Evolutionary conservation across 2,888 invertebrate genomes (phyloP), one percentile per base, ranked within the genome.

Genomic region (Beris chalybata): DNA sequence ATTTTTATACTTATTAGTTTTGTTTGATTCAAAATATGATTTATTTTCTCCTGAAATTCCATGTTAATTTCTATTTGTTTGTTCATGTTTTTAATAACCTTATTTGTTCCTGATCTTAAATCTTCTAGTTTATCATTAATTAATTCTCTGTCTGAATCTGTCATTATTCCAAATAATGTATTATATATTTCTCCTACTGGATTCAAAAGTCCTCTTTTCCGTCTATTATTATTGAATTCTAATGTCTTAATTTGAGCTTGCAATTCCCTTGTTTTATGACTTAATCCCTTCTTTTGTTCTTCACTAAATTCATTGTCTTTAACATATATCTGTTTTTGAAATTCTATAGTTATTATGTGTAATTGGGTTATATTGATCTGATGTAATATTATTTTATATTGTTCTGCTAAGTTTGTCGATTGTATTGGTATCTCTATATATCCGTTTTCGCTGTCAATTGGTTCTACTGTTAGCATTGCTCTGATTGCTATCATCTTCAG

Each of bases 101-200:
- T 44, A n/a, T 44, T 44, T 12, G 44, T 44, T 12, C 44, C 44
- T 44, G 44, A 12, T 44, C 44, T 9, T 44, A 44, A 44, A 44
- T 44, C 44, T 44, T 44, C 44, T 44, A 44, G n/a, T 44, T 44
- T 44, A 44, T 44, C 44, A 44, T 44, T 44, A 12, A 44, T 44
- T 44, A 44, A 44, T n/a, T 44, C 44, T n/a, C 44, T 44, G n/a
- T 44, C 44, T 44, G 44, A 44, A 44, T 44, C 44, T 44, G 44
- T 44, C 44, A 44, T 44, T 44, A 44, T 44, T 44, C 44, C 44
- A 44, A 44, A 44, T 44, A 44, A 44, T 44, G 44, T 44, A 44
- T 44, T 44, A 44, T 44, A 44, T 12, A 44, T 44, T n/a, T 44
- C 44, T 44, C 44, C 44, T n/a, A 44, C 44, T 44, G 44, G 44